phyloP scores from a whole-genome alignment of 2,797 vertebrate genomes.

The Buceros bicornis region DNA sequence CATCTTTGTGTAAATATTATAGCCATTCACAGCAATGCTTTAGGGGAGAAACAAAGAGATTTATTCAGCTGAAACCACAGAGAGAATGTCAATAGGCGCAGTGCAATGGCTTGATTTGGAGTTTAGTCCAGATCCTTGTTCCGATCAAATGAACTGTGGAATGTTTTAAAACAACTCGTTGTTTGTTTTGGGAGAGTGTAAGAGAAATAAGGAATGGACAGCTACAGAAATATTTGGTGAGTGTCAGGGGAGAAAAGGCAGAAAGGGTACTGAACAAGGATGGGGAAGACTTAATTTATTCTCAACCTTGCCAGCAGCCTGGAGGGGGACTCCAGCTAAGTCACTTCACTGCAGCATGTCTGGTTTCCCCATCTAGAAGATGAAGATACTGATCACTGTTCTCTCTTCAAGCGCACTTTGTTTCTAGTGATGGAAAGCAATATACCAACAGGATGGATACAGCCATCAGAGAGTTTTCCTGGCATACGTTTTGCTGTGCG shows the following conservation, averaged over 20 bases:
- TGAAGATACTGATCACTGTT: not conserved
- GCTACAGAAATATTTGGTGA: slow-evolving; percentile 49
- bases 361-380: not conserved
- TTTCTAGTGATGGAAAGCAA: not conserved
- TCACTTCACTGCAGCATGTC: not conserved
- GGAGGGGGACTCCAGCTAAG: not conserved
- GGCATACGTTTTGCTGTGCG: not conserved
- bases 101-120: slow-evolving; percentile 68
- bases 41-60: slow-evolving; percentile 59
- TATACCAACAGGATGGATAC: not conserved
- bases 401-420: not conserved
- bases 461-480: not conserved
- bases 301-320: not conserved
- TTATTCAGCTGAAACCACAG: slow-evolving; percentile 71
- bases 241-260: slow-evolving; percentile 9
- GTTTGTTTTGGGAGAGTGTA: slow-evolving; percentile 53
- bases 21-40: slow-evolving; percentile 49
- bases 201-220: slow-evolving; percentile 5
- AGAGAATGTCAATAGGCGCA: slow-evolving; percentile 62
- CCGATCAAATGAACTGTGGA: slow-evolving; percentile 61
- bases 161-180: slow-evolving; percentile 45
- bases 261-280: not conserved
- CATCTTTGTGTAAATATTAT: slow-evolving; percentile 66
- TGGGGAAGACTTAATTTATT: not conserved
- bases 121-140: slow-evolving; percentile 37